Evolutionary conservation across 2,113 vertebrate genomes (phyloP).

Genomic region (Protobothrops flavoviridis): DNA sequence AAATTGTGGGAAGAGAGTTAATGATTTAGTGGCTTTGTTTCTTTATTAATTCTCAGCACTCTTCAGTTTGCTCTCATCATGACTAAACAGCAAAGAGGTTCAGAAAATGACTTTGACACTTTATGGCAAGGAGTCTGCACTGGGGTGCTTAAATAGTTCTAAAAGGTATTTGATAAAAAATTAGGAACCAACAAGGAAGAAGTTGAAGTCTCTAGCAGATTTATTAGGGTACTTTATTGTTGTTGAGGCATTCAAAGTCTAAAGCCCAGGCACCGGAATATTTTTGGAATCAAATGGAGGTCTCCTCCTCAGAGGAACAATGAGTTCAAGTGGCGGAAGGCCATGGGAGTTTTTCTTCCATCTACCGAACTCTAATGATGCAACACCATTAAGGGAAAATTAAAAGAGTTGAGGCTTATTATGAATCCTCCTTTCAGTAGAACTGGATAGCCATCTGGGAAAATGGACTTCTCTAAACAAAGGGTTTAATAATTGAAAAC

Average conservation of each 20-base stretch:
- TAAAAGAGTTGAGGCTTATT: not conserved
- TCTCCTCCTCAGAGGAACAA: not conserved
- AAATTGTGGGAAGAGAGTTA: conserved; percentile 64
- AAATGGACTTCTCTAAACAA: not conserved
- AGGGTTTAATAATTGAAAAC: not conserved
- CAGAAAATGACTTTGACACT: conserved; percentile 37
- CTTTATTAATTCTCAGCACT: conserved; percentile 45
- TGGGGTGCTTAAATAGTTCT: conserved; percentile 20
- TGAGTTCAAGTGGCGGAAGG: not conserved
- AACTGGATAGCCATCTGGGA: not conserved
- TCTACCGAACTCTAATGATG: not conserved
- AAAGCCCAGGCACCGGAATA: not conserved
- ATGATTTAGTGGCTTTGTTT: conserved; percentile 39
- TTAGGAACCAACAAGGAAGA: not conserved
- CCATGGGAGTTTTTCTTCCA: not conserved
- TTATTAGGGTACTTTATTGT: not conserved
- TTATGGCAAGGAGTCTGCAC: conserved; percentile 3
- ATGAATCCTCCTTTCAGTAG: not conserved
- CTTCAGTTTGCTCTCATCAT: conserved; percentile 27
- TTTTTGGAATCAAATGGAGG: not conserved
- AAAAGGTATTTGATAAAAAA: conserved; percentile 12
- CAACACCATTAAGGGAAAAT: not conserved
- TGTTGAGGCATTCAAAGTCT: not conserved
- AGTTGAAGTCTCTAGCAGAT: not conserved
- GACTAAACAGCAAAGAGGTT: not conserved